These are phyloP conservation scores for Lapara coniferarum DNA, from an alignment of 2,888 invertebrate species.

Conservation along the genomic window DNA sequence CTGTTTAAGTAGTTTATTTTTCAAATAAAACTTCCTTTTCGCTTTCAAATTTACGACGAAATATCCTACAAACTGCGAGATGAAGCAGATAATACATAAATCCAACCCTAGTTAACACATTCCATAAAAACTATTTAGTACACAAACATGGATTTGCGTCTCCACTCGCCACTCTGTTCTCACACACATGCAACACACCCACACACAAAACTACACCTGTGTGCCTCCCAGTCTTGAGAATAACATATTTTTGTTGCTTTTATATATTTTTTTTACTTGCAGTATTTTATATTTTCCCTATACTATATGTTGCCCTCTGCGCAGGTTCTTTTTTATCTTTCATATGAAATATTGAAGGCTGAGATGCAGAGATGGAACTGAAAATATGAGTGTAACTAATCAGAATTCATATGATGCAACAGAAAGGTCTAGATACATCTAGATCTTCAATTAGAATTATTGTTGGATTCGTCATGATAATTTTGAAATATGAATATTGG, in stretches of 20 bases:
- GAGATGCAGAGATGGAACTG: neutral
- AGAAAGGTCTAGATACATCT: too few species aligned
- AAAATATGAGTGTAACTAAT: neutral
- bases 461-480: too few species aligned
- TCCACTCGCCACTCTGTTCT: slow-evolving; percentile 51
- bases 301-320: slow-evolving; percentile 48
- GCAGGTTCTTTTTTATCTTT: slow-evolving; percentile 44
- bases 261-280: slow-evolving; percentile 76
- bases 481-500: too few species aligned
- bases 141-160: slow-evolving; percentile 29
- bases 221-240: slow-evolving; percentile 74
- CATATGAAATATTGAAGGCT: slow-evolving; percentile 35
- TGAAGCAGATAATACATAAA: too few species aligned
- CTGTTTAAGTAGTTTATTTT: too few species aligned
- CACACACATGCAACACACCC: slow-evolving; percentile 50
- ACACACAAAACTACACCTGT: slow-evolving; percentile 60
- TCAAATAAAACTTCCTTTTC: neutral
- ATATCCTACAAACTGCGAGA: too few species aligned
- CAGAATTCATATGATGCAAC: too few species aligned
- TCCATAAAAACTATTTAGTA: neutral
- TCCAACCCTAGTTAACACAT: too few species aligned
- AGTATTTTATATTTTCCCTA: slow-evolving; percentile 80
- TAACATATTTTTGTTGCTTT: slow-evolving; percentile 83
- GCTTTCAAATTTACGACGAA: neutral
- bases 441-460: too few species aligned